These are phyloP conservation scores for Drepanosiphum platanoidis DNA, from an alignment of 2,888 invertebrate species.

Conservation along the genomic window DNA sequence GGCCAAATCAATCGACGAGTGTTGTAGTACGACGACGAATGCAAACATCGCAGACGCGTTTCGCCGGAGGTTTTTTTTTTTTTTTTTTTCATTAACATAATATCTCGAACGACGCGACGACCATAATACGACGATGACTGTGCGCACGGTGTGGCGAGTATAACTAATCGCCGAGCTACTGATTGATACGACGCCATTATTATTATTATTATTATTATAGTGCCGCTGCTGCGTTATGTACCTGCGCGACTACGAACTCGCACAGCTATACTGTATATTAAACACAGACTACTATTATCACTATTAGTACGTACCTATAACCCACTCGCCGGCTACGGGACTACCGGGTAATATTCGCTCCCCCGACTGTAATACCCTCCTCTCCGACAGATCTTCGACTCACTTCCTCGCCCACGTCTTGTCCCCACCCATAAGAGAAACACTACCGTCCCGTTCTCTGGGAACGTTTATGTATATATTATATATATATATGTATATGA, in stretches of 20 bases:
- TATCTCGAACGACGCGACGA: constrained; percentile 35
- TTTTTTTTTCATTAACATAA: constrained; percentile 59
- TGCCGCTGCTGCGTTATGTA: too few relatives aligned
- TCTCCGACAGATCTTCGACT: not conserved
- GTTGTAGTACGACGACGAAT: not conserved
- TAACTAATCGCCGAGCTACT: constrained; percentile 27
- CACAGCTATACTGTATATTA: not conserved
- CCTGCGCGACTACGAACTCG: not conserved
- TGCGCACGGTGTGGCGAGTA: constrained; percentile 15
- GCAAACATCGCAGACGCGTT: not conserved
- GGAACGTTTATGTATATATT: too few relatives aligned
- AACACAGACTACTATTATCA: not conserved
- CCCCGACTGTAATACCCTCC: not conserved
- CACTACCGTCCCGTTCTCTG: not conserved
- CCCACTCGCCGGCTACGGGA: not conserved
- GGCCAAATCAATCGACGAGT: not conserved
- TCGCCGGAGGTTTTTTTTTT: constrained; percentile 4
- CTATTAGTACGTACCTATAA: not conserved
- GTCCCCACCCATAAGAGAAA: too few relatives aligned
- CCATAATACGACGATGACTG: not conserved
- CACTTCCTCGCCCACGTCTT: not conserved
- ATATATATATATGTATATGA: not conserved
- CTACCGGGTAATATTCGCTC: constrained; percentile 34
- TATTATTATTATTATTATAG: constrained; percentile 23
- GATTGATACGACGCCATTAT: constrained; percentile 56